Evolutionary conservation across 2,113 vertebrate genomes (phyloP).

Genomic region (Alethe diademata): DNA sequence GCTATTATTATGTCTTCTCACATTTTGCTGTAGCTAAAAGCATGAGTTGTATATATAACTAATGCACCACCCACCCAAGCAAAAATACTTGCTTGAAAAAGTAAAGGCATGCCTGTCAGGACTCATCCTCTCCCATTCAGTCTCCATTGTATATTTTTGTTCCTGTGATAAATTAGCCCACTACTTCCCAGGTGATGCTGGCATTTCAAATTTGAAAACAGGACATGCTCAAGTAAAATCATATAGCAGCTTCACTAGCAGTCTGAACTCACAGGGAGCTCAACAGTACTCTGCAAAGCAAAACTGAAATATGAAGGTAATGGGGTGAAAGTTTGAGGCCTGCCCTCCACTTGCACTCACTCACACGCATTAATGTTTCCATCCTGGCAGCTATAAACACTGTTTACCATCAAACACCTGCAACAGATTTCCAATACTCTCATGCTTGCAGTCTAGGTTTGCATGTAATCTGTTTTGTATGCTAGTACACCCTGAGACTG

Average conservation of each 20-base stretch:
- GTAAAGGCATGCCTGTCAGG: conserved; percentile 53
- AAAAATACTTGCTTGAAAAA: conserved; percentile 29
- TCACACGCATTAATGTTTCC: conserved; percentile 44
- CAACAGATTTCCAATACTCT: conserved; percentile 44
- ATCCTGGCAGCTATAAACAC: conserved; percentile 55
- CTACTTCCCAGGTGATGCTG: conserved; percentile 33
- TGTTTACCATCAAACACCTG: conserved; percentile 64
- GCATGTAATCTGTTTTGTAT: conserved; percentile 2
- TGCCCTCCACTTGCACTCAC: conserved; percentile 63
- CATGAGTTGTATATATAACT: conserved; percentile 55
- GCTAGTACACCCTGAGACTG: background rate
- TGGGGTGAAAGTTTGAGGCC: conserved; percentile 62
- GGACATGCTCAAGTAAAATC: background rate
- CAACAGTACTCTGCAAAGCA: background rate
- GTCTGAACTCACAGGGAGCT: background rate
- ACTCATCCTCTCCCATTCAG: conserved; percentile 56
- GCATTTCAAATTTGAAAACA: conserved; percentile 16
- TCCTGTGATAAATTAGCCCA: conserved; percentile 37
- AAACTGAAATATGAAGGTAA: conserved; percentile 47
- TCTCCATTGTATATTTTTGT: conserved; percentile 45
- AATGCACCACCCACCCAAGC: conserved; percentile 28
- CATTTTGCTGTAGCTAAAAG: conserved; percentile 47
- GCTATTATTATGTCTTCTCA: conserved; percentile 53
- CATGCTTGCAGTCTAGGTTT: background rate
- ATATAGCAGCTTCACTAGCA: background rate